Conservation (phyloP, 2,888 invertebrate genomes). For the Andrena camellia region DNA sequence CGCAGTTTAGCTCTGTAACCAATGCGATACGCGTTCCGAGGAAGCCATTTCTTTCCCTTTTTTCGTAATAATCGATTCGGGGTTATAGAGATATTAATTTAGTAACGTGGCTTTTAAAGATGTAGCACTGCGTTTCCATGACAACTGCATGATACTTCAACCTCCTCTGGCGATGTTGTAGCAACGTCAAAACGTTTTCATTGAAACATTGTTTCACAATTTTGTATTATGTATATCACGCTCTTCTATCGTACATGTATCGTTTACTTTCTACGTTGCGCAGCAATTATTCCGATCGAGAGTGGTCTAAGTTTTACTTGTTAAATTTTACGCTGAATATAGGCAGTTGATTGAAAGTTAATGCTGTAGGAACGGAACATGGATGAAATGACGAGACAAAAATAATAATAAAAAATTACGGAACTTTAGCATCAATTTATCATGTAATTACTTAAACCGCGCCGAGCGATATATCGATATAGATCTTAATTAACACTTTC, state of each 20-base stretch:
- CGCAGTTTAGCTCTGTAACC: neutral
- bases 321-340: neutral
- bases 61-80: slow-evolving; percentile 20
- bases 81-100: slow-evolving; percentile 31
- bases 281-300: neutral
- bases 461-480: neutral
- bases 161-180: slow-evolving; percentile 38
- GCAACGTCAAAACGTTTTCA: slow-evolving; percentile 6
- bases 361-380: neutral
- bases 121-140: slow-evolving; percentile 74
- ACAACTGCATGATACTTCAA: slow-evolving; percentile 56
- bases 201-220: neutral
- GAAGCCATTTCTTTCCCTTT: slow-evolving; percentile 7
- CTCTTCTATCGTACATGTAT: neutral
- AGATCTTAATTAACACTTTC: neutral
- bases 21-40: neutral
- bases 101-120: slow-evolving; percentile 37
- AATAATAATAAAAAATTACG: neutral
- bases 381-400: neutral
- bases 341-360: neutral
- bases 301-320: too few species aligned
- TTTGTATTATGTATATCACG: neutral
- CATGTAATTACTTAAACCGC: too few species aligned
- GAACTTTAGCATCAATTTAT: neutral
- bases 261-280: neutral